Evolutionary conservation across 2,888 invertebrate genomes (phyloP).

Genomic region (Cheilosia vulpina): DNA sequence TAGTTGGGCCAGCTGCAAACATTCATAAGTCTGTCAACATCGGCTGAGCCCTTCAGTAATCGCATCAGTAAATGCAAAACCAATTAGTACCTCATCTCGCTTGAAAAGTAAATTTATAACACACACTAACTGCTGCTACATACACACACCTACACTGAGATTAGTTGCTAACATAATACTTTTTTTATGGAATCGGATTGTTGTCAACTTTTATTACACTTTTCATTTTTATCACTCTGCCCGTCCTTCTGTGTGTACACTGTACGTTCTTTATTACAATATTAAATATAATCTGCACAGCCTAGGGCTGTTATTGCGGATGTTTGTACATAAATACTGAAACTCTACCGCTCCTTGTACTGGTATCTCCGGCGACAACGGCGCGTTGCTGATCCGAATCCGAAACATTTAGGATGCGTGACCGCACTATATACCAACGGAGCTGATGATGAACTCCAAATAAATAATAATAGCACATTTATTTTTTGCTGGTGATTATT

Average conservation of each 20-base stretch:
- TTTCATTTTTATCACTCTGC: constrained; percentile 51
- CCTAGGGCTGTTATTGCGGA: constrained; percentile 17
- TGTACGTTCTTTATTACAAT: constrained; percentile 39
- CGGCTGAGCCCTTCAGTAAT: constrained; percentile 4
- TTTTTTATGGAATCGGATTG: constrained; percentile 27
- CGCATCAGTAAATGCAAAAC: constrained; percentile 23
- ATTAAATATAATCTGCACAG: constrained; percentile 43
- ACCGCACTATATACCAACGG: neutral
- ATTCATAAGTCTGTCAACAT: neutral
- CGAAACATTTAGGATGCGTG: constrained; percentile 40
- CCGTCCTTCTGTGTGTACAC: constrained; percentile 1
- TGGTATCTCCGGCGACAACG: neutral
- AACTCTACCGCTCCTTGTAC: neutral
- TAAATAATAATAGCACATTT: constrained; percentile 45
- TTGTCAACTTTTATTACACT: constrained; percentile 59
- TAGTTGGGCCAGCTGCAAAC: too few relatives aligned
- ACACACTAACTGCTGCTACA: neutral
- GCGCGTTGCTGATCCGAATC: neutral
- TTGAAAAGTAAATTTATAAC: constrained; percentile 19
- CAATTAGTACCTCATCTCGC: constrained; percentile 22
- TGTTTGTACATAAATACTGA: constrained; percentile 11
- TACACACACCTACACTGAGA: neutral
- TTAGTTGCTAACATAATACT: constrained; percentile 16
- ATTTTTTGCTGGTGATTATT: constrained; percentile 13
- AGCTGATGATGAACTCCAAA: constrained; percentile 44